Evolutionary conservation across 2,797 vertebrate genomes (phyloP), one percentile per base, ranked within the genome.

Genomic region (Danio albolineatus): DNA sequence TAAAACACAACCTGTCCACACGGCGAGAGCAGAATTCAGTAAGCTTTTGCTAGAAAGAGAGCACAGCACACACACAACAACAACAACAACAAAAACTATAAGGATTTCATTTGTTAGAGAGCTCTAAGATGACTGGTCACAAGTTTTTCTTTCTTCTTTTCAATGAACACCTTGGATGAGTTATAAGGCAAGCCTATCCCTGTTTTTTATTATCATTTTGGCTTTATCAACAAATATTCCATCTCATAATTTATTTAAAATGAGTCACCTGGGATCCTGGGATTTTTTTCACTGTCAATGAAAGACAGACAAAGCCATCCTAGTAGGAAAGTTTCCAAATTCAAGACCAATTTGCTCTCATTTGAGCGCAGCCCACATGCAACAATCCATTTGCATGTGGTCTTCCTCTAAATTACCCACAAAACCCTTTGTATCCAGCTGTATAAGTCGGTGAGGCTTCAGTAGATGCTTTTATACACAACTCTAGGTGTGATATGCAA

Each of bases 91-190:
- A 85, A 84, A 70, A 17, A 78, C 73, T 36, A 60, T 4, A 64
- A 70, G 61, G 65, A 86, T 91, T 87, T 93, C 86, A 92, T 92
- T 92, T 93, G 83, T 90, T 87, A 90, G 87, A 92, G 88, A 91
- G 91, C 87, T 90, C 73, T 69, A 43, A 81, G 70, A 85, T 85
- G 86, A 87, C 75, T 84, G 81, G 82, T 69, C 85, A 86, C 85
- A 89, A 76, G 83, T 91, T 88, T 17, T 49, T 19, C 28, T 71
- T 43, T 60, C 7, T n/a, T 21, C 4, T 7, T 73, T 36, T 59
- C 8, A 66, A 61, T 69, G 39, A 76, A 54, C 61, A 19, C 53
- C 13, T 46, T 76, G 41, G 64, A 76, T 76, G 74, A n/a, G 13
- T 66, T 44, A 76, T 66, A 76, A 66, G 12, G 51, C 48, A 43